A percentile compares a stretch with the other conserved stretches of the same genome.
Evolutionary conservation across 2,113 vertebrate species (phyloP).

Genomic region (Ctenomys sociabilis): DNA sequence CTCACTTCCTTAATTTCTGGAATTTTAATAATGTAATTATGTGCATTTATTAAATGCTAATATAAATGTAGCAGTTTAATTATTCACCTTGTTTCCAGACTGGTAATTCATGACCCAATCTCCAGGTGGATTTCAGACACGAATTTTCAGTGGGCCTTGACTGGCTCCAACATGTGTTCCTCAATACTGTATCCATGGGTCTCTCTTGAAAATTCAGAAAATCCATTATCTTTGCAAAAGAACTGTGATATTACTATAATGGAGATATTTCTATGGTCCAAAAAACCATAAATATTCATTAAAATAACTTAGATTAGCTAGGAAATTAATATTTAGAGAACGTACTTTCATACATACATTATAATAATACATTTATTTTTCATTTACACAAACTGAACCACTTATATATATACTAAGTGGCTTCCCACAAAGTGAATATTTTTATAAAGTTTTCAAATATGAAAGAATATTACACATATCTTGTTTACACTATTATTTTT

Average conservation of each 20-base stretch:
- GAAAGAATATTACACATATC: neutral
- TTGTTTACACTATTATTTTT: neutral
- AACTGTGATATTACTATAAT: neutral
- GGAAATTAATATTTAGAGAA: neutral
- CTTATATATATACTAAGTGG: neutral
- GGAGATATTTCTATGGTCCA: neutral
- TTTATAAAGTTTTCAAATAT: slow-evolving; percentile 12
- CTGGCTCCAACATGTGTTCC: neutral
- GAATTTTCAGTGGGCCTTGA: neutral
- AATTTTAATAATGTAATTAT: neutral
- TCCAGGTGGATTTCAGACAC: neutral
- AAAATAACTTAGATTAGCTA: neutral
- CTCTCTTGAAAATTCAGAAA: neutral
- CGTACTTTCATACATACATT: neutral
- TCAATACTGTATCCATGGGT: neutral
- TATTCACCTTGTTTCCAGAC: neutral
- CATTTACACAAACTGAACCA: neutral
- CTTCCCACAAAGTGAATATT: neutral
- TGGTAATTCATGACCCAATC: neutral
- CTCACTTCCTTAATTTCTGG: neutral
- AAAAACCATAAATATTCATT: neutral
- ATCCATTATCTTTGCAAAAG: neutral
- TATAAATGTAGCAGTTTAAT: neutral
- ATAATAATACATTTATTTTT: neutral
- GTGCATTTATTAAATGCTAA: neutral